phyloP scores from a whole-genome alignment of 2,797 vertebrate genomes.

The Naso thynnoides region DNA sequence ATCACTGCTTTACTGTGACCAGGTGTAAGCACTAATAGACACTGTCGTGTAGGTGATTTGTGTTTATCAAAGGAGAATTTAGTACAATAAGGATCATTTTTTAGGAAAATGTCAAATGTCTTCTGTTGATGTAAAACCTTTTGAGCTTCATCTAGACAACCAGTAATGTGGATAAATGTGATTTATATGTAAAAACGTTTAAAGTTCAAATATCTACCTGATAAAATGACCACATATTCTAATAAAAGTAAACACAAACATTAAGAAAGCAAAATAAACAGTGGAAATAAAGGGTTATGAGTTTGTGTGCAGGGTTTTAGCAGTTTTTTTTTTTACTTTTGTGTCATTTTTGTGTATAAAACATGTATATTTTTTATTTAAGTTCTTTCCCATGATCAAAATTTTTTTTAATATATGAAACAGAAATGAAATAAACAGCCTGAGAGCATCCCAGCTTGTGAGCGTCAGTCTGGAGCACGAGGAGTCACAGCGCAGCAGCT shows the following conservation, averaged over 20 bases:
- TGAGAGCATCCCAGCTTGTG: neutral
- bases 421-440: neutral
- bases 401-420: neutral
- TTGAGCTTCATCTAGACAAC: neutral
- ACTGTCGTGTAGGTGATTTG: neutral
- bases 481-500: neutral
- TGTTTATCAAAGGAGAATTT: neutral
- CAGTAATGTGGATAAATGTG: neutral
- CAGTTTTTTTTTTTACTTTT: neutral
- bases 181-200: neutral
- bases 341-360: neutral
- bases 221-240: neutral
- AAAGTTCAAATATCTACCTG: neutral
- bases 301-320: neutral
- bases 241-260: neutral
- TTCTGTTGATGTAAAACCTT: neutral
- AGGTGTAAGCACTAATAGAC: neutral
- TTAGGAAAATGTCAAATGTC: neutral
- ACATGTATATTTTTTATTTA: neutral
- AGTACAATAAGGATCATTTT: neutral
- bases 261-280: neutral
- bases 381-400: neutral
- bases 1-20: neutral
- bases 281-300: too few relatives aligned
- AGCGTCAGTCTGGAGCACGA: neutral